These are phyloP conservation scores for Pimephales promelas DNA, from an alignment of 2,113 vertebrate genomes.

Conservation along the genomic window DNA sequence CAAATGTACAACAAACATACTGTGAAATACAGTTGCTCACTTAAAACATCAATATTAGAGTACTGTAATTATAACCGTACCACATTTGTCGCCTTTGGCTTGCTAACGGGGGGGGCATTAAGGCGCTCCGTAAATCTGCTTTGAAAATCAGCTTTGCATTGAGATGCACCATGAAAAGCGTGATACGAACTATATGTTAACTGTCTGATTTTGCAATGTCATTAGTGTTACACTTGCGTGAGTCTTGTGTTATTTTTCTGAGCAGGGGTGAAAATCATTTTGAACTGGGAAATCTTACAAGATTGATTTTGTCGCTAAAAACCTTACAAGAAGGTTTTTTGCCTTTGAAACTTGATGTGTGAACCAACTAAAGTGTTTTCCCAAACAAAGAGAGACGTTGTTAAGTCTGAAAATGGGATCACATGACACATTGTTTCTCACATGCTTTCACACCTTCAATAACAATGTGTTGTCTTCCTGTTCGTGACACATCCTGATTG, in stretches of 20 bases:
- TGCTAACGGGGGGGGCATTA: neutral
- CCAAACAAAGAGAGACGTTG: constrained; percentile 37
- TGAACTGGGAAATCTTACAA: neutral
- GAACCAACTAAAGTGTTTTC: constrained; percentile 31
- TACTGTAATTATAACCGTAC: neutral
- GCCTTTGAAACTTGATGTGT: constrained; percentile 28
- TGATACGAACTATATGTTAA: neutral
- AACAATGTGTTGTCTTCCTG: constrained; percentile 40
- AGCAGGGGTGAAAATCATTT: constrained; percentile 1
- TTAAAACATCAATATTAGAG: neutral
- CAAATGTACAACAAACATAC: neutral
- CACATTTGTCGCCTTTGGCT: neutral
- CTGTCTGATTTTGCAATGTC: constrained; percentile 15
- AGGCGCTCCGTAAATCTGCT: neutral
- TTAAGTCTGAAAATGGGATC: constrained; percentile 43
- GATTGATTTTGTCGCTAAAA: constrained; percentile 16
- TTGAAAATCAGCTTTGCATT: neutral
- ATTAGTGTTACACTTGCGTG: neutral
- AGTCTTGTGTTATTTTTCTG: neutral
- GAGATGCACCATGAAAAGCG: neutral
- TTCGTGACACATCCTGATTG: constrained; percentile 26
- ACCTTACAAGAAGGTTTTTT: constrained; percentile 25
- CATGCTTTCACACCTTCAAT: constrained; percentile 37
- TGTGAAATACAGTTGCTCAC: neutral
- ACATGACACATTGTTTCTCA: constrained; percentile 38